Base-by-base conservation (phyloP, 2,113 vertebrate species). In the Noturus placidus region DNA sequence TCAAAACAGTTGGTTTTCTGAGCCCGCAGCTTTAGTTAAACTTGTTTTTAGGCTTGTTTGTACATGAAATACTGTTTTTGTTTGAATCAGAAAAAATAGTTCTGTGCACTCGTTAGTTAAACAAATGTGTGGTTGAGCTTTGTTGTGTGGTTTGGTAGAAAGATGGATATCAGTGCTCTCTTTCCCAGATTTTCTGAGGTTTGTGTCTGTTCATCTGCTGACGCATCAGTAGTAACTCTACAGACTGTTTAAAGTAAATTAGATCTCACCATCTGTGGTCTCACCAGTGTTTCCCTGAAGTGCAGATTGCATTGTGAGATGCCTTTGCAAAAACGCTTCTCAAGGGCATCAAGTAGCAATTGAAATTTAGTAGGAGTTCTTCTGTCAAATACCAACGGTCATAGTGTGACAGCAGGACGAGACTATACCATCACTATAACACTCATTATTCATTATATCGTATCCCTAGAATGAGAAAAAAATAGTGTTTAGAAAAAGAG, bases 301-400 rank as follows among this genome's bases (percentile, higher is more conserved):
- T 90, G 78, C 83, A 91, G 88, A 91, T 86, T 72, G 59, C n/a
- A 74, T 83, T 88, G 82, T 84, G 61, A 88, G 84, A 57, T 67
- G 25, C 69, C 81, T 86, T 78, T 85, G 52, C 52, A 78, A 80
- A 78, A 85, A 81, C 50, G n/a, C 65, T 78, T 61, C 82, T 89
- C 59, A 85, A 2, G 59, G 78, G 90, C 17, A 72, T 50, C 10
- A 35, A 77, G 63, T 69, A 82, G 82, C n/a, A 79, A 83, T 70
- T 70, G 59, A 57, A 79, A 69, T 42, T 61, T 6, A 56, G 70
- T 42, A 65, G 25, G 38, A 33, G 27, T 77, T 76, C 69, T 25
- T 11, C 33, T 33, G 14, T 38, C 35, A 69, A 27, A 89, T n/a
- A 69, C 30, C 1, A 87, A 35, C 63, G 50, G 77, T 86, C 88